phyloP scores from a whole-genome alignment of 1,140 invertebrate species.

The Paraescarpia echinospica region DNA sequence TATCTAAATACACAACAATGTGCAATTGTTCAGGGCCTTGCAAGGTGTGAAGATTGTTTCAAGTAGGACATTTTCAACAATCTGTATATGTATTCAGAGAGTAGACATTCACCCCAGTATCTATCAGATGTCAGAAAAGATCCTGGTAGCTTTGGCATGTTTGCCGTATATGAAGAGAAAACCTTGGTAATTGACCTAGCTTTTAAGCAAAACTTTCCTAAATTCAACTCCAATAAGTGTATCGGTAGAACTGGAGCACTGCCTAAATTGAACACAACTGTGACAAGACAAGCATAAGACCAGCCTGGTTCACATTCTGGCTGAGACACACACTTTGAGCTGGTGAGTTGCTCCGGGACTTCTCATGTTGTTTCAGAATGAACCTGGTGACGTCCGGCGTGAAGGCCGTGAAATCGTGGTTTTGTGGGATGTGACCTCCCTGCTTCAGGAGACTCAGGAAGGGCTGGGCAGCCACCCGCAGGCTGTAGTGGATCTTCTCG shows the following conservation, averaged over 20 bases:
- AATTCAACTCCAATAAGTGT: not conserved
- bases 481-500: not conserved
- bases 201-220: not conserved
- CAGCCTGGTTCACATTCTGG: not conserved
- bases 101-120: no score
- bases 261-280: not conserved
- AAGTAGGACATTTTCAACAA: not conserved
- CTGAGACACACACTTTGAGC: not conserved
- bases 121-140: no score
- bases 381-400: constrained; percentile 27
- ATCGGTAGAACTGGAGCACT: not conserved
- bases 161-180: no score
- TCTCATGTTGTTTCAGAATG: constrained; percentile 30
- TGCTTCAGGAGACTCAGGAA: constrained; percentile 33
- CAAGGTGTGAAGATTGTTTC: not conserved
- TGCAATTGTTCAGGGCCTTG: not conserved
- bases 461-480: not conserved
- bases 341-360: not conserved
- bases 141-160: no score
- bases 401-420: constrained; percentile 14
- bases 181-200: no score
- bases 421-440: constrained; percentile 3
- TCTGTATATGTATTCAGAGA: no score
- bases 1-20: not conserved
- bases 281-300: not conserved